Conservation (phyloP, 2,888 invertebrate genomes). For the Apotomis capreana region DNA sequence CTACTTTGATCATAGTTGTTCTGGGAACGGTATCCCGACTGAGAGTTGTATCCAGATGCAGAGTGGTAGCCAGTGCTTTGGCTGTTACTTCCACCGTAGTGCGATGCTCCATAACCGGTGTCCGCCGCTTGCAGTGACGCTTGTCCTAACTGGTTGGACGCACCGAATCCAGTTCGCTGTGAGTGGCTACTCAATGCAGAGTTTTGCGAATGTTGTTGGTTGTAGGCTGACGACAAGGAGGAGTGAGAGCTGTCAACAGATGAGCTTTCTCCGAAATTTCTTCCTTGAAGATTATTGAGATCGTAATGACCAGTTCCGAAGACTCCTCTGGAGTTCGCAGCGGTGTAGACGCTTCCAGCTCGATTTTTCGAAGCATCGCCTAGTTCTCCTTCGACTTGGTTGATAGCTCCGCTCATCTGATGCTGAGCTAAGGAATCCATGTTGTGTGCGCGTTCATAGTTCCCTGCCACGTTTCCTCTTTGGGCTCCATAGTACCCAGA, state of each 20-base stretch:
- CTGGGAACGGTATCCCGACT: conserved; percentile 57
- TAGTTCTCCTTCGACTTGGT: conserved; percentile 73
- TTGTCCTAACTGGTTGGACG: conserved; percentile 31
- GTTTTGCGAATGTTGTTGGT: conserved; percentile 49
- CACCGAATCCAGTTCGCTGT: conserved; percentile 12
- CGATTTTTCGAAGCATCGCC: conserved; percentile 69
- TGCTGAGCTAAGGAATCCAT: conserved; percentile 77
- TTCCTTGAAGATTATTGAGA: conserved; percentile 68
- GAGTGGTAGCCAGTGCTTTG: conserved; percentile 28
- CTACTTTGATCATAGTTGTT: conserved; percentile 50
- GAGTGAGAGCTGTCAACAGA: conserved; percentile 54
- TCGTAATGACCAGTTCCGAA: conserved; percentile 72
- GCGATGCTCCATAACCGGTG: conserved; percentile 8
- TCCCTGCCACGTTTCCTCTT: conserved; percentile 81
- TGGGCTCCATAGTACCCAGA: conserved; percentile 77
- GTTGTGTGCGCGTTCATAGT: conserved; percentile 78
- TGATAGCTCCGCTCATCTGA: conserved; percentile 75
- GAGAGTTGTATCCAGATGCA: conserved; percentile 54
- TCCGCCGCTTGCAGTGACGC: conserved; percentile 48
- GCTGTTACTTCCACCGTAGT: conserved; percentile 1
- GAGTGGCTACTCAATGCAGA: conserved; percentile 47
- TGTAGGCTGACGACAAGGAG: conserved; percentile 34
- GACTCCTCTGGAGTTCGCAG: conserved; percentile 74
- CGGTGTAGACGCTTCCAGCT: conserved; percentile 70
- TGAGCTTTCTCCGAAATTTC: conserved; percentile 70